These are phyloP conservation scores for Eugnorisma glareosa DNA, from an alignment of 2,888 invertebrate genomes.

Conservation along the genomic window DNA sequence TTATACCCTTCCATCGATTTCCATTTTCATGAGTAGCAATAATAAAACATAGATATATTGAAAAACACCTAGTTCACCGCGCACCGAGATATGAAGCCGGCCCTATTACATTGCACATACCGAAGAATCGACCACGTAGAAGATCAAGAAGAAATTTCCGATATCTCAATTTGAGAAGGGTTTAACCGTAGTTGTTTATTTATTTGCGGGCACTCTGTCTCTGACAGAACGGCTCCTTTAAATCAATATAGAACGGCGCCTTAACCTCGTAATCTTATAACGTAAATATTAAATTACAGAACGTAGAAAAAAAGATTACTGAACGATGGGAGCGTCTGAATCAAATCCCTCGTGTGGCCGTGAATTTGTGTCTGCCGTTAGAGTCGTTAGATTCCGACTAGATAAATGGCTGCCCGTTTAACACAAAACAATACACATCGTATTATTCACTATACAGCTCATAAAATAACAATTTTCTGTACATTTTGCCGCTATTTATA, in stretches of 20 bases:
- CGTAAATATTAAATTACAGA: slow-evolving; percentile 71
- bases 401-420: slow-evolving; percentile 72
- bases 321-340: slow-evolving; percentile 56
- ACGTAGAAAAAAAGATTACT: slow-evolving; percentile 58
- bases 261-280: slow-evolving; percentile 61
- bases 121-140: slow-evolving; percentile 46
- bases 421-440: slow-evolving; percentile 54
- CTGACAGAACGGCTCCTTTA: slow-evolving; percentile 52
- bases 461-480: slow-evolving; percentile 42
- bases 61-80: slow-evolving; percentile 46
- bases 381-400: slow-evolving; percentile 75
- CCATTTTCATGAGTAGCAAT: slow-evolving; percentile 55
- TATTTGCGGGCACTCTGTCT: slow-evolving; percentile 52
- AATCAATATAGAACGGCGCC: slow-evolving; percentile 65
- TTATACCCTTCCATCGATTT: slow-evolving; percentile 51
- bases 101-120: slow-evolving; percentile 51
- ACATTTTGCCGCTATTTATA: slow-evolving; percentile 17
- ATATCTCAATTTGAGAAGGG: slow-evolving; percentile 60
- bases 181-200: slow-evolving; percentile 53
- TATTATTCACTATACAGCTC: slow-evolving; percentile 42
- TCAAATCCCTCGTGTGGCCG: slow-evolving; percentile 64
- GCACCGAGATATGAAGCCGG: slow-evolving; percentile 25
- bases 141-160: slow-evolving; percentile 55
- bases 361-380: slow-evolving; percentile 70
- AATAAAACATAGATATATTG: slow-evolving; percentile 37